A percentile compares a stretch with the other conserved stretches of the same genome.
Evolutionary conservation across 2,113 vertebrate genomes (phyloP).

Genomic region (Xyrauchen texanus): DNA sequence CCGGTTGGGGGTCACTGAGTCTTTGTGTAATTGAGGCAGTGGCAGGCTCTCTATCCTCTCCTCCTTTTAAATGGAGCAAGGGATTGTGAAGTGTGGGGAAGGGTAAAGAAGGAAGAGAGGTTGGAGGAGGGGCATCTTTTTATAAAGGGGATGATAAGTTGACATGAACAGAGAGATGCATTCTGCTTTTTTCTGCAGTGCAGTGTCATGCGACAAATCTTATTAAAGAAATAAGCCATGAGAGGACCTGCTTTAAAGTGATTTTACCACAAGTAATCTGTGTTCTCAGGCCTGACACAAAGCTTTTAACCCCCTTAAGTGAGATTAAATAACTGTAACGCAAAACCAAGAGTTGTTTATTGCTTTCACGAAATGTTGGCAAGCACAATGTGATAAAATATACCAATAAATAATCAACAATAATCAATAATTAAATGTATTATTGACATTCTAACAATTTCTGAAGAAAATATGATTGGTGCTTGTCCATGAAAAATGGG

Average conservation of each 20-base stretch:
- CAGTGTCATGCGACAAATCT: constrained; percentile 87
- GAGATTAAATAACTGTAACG: too few relatives aligned
- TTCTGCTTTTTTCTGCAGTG: constrained; percentile 86
- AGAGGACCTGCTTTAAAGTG: neutral
- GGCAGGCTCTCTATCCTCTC: constrained; percentile 84
- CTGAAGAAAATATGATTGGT: too few relatives aligned
- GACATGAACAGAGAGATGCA: constrained; percentile 85
- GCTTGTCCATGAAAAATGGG: too few relatives aligned
- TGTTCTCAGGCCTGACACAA: constrained; percentile 45
- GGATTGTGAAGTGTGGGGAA: constrained; percentile 81
- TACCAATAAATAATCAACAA: too few relatives aligned
- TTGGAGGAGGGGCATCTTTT: constrained; percentile 60
- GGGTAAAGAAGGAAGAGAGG: constrained; percentile 66
- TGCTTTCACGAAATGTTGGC: too few relatives aligned
- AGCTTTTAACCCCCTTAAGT: constrained; percentile 36
- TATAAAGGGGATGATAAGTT: constrained; percentile 86
- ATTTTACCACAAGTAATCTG: neutral
- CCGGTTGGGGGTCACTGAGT: constrained; percentile 98
- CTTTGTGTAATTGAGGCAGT: constrained; percentile 99
- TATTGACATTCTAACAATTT: too few relatives aligned
- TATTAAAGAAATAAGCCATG: constrained; percentile 62
- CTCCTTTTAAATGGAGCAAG: constrained; percentile 72
- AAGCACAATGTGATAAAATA: too few relatives aligned
- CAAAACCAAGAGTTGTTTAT: too few relatives aligned
- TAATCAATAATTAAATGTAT: too few relatives aligned